Evolutionary conservation across 2,113 vertebrate genomes (phyloP).

Genomic region (Elaphurus davidianus): DNA sequence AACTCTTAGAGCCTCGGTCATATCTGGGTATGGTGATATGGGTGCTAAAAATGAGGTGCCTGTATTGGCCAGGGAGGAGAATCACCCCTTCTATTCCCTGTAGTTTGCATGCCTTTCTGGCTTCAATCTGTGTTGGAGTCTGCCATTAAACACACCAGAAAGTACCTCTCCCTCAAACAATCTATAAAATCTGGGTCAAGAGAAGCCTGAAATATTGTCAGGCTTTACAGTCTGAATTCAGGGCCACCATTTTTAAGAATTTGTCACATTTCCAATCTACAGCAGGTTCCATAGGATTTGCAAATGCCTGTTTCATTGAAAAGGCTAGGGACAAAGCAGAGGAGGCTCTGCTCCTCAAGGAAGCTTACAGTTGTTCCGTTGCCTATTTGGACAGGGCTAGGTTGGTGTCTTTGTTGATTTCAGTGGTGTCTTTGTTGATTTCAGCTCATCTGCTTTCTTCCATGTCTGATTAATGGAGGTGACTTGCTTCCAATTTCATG

Average conservation of each 20-base stretch:
- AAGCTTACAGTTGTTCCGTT: background rate
- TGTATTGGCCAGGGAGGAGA: background rate
- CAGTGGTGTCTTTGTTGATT: background rate
- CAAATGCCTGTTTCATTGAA: background rate
- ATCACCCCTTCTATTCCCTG: background rate
- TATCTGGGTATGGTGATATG: background rate
- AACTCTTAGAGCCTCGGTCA: background rate
- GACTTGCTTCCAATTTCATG: background rate
- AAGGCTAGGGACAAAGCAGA: background rate
- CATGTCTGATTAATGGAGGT: slow-evolving; percentile 31
- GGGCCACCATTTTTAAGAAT: background rate
- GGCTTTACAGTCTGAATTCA: background rate
- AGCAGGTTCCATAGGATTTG: background rate
- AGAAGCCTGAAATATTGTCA: slow-evolving; percentile 11
- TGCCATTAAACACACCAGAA: slow-evolving; percentile 7
- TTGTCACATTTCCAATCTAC: background rate
- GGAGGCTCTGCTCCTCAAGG: background rate
- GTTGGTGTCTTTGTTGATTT: background rate
- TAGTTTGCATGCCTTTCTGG: background rate
- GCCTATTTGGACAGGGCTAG: background rate
- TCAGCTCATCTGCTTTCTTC: slow-evolving; percentile 4
- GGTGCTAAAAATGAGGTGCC: background rate
- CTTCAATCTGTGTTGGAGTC: background rate
- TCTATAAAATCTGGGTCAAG: slow-evolving; percentile 19
- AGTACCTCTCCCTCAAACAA: background rate